Percentiles rank a stretch among this genome's conserved stretches.
Evolutionary conservation across 2,888 invertebrate genomes (phyloP).

Genomic region (Metacarcinus magister): DNA sequence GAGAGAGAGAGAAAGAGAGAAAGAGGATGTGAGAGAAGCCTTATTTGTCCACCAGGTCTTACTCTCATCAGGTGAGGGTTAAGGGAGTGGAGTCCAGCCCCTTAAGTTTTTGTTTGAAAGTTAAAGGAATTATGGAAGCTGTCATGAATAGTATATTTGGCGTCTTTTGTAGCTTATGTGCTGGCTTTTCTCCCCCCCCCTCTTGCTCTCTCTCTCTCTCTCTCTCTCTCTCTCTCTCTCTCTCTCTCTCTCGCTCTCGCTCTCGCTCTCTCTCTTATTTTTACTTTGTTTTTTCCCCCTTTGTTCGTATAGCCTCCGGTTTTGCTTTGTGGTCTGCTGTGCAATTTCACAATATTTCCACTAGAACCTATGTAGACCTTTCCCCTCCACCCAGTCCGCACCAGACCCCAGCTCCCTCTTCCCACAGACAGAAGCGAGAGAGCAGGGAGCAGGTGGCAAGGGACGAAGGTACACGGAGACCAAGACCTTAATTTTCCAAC

Average conservation of each 20-base stretch:
- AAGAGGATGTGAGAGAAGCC: neutral
- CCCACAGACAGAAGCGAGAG: neutral
- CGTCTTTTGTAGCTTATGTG: neutral
- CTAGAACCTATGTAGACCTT: too few relatives aligned
- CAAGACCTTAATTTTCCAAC: neutral
- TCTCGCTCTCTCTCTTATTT: neutral
- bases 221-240: constrained; percentile 9
- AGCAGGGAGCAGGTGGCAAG: neutral
- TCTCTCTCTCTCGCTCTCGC: neutral
- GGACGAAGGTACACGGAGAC: neutral
- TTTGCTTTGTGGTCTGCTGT: too few relatives aligned
- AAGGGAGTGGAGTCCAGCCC: neutral
- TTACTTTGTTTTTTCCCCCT: too few relatives aligned
- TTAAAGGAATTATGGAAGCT: neutral
- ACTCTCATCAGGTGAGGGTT: neutral
- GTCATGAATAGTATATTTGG: neutral
- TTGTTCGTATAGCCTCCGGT: too few relatives aligned
- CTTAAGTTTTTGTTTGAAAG: neutral
- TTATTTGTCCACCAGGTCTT: too few relatives aligned
- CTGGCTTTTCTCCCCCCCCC: neutral
- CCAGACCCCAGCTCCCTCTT: neutral
- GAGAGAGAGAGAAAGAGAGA: neutral
- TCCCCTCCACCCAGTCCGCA: too few relatives aligned
- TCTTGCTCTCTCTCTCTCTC: neutral
- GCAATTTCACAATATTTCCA: too few relatives aligned